Evolutionary conservation across 1,140 invertebrate species (phyloP).

Genomic region (Aricia agestis): DNA sequence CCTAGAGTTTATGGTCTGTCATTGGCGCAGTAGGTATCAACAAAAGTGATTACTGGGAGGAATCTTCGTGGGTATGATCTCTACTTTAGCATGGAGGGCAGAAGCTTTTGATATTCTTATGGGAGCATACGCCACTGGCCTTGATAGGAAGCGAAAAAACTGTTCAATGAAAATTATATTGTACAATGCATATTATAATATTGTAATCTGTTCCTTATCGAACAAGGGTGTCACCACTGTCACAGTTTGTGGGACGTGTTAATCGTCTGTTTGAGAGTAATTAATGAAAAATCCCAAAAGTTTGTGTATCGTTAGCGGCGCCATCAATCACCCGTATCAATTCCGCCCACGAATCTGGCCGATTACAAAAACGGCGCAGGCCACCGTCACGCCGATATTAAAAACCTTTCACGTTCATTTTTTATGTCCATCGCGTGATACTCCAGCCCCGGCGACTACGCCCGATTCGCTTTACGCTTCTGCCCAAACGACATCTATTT

Average conservation of each 20-base stretch:
- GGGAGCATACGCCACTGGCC: no score
- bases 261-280: neutral
- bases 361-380: conserved; percentile 47
- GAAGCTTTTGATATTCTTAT: no score
- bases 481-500: neutral
- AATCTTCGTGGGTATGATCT: no score
- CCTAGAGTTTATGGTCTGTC: no score
- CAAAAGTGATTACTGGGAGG: no score
- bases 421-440: conserved; percentile 6
- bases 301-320: conserved; percentile 15
- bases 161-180: no score
- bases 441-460: neutral
- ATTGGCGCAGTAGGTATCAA: no score
- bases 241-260: neutral
- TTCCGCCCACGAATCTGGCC: conserved; percentile 55
- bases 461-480: neutral
- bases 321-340: conserved; percentile 67
- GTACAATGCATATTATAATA: no score
- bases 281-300: conserved; percentile 9
- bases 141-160: no score
- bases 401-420: conserved; percentile 42
- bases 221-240: neutral
- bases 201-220: neutral
- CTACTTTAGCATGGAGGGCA: no score
- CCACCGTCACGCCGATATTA: conserved; percentile 32